Evolutionary conservation across 2,888 invertebrate species (phyloP).

Genomic region (Syrista parreyssii): DNA sequence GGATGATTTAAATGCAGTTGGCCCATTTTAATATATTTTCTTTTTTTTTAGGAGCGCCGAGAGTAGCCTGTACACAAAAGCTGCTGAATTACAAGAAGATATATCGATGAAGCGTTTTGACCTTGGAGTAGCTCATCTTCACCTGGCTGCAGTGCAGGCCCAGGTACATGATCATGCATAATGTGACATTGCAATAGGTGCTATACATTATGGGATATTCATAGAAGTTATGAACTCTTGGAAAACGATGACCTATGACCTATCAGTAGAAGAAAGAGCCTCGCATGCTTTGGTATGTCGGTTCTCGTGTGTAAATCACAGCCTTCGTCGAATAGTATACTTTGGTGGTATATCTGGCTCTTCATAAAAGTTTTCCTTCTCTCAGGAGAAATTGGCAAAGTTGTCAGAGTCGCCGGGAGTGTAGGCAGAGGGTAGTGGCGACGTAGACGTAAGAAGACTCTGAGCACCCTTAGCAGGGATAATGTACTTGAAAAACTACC

Average conservation of each 20-base stretch:
- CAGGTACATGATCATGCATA: constrained; percentile 75
- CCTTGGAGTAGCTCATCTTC: constrained; percentile 89
- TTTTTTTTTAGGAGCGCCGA: constrained; percentile 70
- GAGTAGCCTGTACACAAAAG: constrained; percentile 89
- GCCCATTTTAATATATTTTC: neutral
- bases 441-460: neutral
- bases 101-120: constrained; percentile 95
- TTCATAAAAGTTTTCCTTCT: neutral
- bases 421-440: neutral
- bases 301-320: neutral
- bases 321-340: neutral
- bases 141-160: constrained; percentile 88
- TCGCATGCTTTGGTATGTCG: neutral
- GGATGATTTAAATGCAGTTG: neutral
- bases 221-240: neutral
- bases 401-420: neutral
- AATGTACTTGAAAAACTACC: neutral
- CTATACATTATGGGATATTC: neutral
- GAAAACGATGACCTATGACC: neutral
- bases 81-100: constrained; percentile 95
- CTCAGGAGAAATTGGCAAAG: neutral
- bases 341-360: neutral
- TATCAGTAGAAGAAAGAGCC: neutral
- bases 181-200: neutral
- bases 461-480: neutral